Base-by-base conservation (phyloP, 1,140 invertebrate genomes). In the Physella acuta region DNA sequence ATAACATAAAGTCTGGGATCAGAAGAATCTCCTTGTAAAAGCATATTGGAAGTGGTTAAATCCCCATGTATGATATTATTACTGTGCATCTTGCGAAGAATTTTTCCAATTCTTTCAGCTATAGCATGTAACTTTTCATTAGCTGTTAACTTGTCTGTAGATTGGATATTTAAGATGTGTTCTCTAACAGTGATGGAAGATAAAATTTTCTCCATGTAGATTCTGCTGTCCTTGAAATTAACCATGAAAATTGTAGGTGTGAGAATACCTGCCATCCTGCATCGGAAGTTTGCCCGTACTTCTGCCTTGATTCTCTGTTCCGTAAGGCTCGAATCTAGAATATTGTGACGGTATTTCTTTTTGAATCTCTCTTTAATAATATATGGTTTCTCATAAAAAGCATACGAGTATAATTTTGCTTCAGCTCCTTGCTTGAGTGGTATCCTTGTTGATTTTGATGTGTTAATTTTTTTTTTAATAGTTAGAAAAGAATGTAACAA, bases 11-110 rank as follows among this genome's bases (percentile, higher is more conserved):
- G 61, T 11, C 81, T 69, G 16, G 78, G 65, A 28, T 78, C 61
- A 17, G 55, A 52, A 24, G 74, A 66, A n/a, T 70, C 60, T 30
- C 70, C 75, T 61, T 74, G 71, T 5, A 84, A 77, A 63, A 85
- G 76, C 79, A 99, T 91, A 82, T 99, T 99, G 0, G 97, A 99
- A 0, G 97, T 97, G 0, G 97, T 99, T 59, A 99, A 86, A 87
- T 99, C 97, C 0, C 97, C 97, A 85, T 99, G 97, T 74, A 99
- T 92, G n/a, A 99, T 91, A 78, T 93, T 92, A 71, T 89, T 88
- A 4, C 76, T 86, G 85, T 99, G 97, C 85, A 99, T 88, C 84
- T 88, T 91, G 0, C 90, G 90, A 58, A 99, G 83, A 1, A 89
- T 82, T 66, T 81, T 75, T 1, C 95, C 97, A 71, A 99, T 89